Base-by-base conservation (phyloP, 2,888 invertebrate species). In the Coenonympha glycerion region DNA sequence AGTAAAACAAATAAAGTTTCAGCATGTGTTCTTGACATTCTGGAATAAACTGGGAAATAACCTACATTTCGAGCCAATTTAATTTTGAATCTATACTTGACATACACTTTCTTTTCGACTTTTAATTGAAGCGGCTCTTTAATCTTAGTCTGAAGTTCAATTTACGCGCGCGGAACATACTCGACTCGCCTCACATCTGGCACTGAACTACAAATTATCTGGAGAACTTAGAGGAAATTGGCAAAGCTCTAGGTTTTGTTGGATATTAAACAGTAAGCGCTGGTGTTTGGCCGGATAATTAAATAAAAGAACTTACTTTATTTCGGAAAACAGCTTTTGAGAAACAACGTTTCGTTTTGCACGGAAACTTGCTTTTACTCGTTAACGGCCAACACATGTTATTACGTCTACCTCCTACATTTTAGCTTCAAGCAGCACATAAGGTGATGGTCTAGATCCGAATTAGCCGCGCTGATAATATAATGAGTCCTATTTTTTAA, bases 101-200 rank as follows among this genome's bases (percentile, higher is more conserved):
- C 26, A 39, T 39, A 50, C 28, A 46, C 33, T 41, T n/a, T 13
- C 18, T 21, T 63, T 66, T 60, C 62, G 68, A 63, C 60, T 63
- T 68, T 68, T 69, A 71, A 73, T 71, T 71, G 64, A 59, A 68
- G 39, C 33, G 39, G 40, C 24, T 45, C 51, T 55, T 50, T 45
- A 55, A 51, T 49, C 47, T 41, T 60, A 60, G 55, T 59, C 60
- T 48, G 57, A 63, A 57, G 47, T 52, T 55, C 53, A 61, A 58
- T 63, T 62, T 65, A 66, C 65, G 69, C 68, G 49, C 30, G 30
- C 53, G 42, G 53, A 55, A 54, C 51, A 51, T 62, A 65, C 61
- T 66, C 56, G 61, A 58, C 49, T 51, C 56, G 57, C 60, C 66
- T 55, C 47, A 53, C 47, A 50, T 57, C 55, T 56, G 45, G 49